Evolutionary conservation across 2,888 invertebrate genomes (phyloP).

Genomic region (Tethea ocularis): DNA sequence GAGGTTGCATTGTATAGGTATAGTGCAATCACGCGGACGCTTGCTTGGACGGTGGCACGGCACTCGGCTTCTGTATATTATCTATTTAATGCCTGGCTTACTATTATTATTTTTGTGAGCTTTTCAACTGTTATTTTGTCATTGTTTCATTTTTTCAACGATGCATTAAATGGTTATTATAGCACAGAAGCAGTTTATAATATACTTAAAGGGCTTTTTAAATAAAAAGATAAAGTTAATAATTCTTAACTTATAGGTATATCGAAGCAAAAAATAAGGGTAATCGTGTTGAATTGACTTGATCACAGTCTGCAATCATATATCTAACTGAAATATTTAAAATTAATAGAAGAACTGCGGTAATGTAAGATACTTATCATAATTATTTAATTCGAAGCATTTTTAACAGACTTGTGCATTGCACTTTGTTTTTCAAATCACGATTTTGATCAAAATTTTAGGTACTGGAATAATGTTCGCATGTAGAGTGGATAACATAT

Average conservation of each 20-base stretch:
- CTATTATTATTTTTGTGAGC: background rate
- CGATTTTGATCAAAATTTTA: slow-evolving; percentile 8
- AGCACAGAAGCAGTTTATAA: background rate
- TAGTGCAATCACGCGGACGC: slow-evolving; percentile 18
- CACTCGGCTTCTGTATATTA: slow-evolving; percentile 13
- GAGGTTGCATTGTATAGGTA: slow-evolving; percentile 24
- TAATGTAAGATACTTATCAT: slow-evolving; percentile 28
- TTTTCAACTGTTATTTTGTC: background rate
- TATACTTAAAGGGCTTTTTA: background rate
- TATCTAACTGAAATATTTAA: slow-evolving; percentile 31
- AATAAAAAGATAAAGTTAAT: slow-evolving; percentile 10
- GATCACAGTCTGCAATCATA: slow-evolving; percentile 21
- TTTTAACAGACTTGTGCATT: background rate
- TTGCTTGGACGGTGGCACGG: slow-evolving; percentile 20
- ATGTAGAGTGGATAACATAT: slow-evolving; percentile 18
- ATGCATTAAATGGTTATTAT: slow-evolving; percentile 9
- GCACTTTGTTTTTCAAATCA: slow-evolving; percentile 7
- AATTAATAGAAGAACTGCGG: slow-evolving; percentile 14
- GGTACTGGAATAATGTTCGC: slow-evolving; percentile 14
- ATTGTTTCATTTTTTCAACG: background rate
- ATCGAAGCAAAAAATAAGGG: slow-evolving; percentile 58
- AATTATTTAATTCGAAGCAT: slow-evolving; percentile 8
- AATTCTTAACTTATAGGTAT: slow-evolving; percentile 55
- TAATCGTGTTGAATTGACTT: slow-evolving; percentile 49
- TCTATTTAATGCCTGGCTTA: slow-evolving; percentile 7